Conservation (phyloP, 2,888 invertebrate species). For the Caenorhabditis sp. region DNA sequence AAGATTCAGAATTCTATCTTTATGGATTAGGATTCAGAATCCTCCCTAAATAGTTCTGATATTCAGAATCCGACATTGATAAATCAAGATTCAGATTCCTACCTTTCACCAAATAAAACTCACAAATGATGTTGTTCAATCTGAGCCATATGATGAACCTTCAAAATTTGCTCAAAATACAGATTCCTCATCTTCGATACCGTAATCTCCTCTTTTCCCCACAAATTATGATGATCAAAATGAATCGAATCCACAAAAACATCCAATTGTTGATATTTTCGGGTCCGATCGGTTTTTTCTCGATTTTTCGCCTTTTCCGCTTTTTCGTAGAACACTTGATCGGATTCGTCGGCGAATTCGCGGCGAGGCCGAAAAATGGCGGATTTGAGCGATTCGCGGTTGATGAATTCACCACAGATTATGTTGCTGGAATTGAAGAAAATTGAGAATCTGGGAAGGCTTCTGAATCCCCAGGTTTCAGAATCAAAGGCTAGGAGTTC, state of each 20-base stretch:
- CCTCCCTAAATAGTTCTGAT: no score
- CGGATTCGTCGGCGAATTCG: not conserved
- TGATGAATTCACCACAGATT: not conserved
- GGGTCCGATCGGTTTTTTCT: not conserved
- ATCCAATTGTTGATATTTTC: conserved; percentile 31
- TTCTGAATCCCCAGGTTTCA: no score
- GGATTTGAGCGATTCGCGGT: not conserved
- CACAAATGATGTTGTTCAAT: conserved; percentile 28
- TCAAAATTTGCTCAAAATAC: conserved; percentile 23
- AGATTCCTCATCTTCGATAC: conserved; percentile 19
- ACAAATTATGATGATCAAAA: conserved; percentile 40
- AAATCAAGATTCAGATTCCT: no score
- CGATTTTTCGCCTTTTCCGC: not conserved
- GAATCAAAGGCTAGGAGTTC: no score
- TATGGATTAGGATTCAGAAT: no score
- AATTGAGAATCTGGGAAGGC: not conserved
- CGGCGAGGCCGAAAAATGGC: not conserved
- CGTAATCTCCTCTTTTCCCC: conserved; percentile 28
- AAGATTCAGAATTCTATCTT: no score
- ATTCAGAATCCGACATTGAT: no score
- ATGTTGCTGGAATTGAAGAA: not conserved
- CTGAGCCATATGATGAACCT: conserved; percentile 26
- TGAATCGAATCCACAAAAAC: conserved; percentile 44
- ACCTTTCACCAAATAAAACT: no score
- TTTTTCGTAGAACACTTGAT: not conserved